Evolutionary conservation across 2,888 invertebrate genomes (phyloP).

Genomic region (Entomobrya proxima): DNA sequence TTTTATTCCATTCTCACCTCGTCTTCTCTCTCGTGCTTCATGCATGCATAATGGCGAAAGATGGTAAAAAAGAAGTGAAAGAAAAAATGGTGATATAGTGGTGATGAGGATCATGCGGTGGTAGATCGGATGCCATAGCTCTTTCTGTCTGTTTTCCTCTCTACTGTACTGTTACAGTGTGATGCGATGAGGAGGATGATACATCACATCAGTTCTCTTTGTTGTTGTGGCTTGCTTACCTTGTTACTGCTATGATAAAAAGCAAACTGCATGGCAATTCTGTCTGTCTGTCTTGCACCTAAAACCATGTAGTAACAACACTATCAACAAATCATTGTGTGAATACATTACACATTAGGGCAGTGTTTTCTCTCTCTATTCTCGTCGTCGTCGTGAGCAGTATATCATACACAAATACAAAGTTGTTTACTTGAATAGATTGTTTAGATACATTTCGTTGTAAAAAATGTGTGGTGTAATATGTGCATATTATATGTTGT

Average conservation of each 20-base stretch:
- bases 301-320: constrained; percentile 28
- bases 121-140: neutral
- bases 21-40: constrained; percentile 13
- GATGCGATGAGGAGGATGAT: constrained; percentile 28
- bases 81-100: neutral
- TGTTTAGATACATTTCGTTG: neutral
- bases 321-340: constrained; percentile 51
- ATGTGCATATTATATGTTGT: neutral
- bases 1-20: constrained; percentile 64
- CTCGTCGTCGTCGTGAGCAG: constrained; percentile 40
- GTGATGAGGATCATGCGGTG: neutral
- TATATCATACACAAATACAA: constrained; percentile 47
- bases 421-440: constrained; percentile 56
- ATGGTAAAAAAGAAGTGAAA: neutral
- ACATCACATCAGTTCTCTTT: constrained; percentile 17
- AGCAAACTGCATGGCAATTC: constrained; percentile 29
- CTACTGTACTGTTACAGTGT: neutral
- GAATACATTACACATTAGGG: constrained; percentile 1
- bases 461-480: neutral
- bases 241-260: constrained; percentile 27
- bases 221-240: constrained; percentile 21
- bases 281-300: constrained; percentile 17
- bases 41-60: constrained; percentile 46
- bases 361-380: neutral
- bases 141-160: neutral